Evolutionary conservation across 2,113 vertebrate genomes (phyloP), one percentile per base, ranked within the genome.

Genomic region (Sapayoa aenigma): DNA sequence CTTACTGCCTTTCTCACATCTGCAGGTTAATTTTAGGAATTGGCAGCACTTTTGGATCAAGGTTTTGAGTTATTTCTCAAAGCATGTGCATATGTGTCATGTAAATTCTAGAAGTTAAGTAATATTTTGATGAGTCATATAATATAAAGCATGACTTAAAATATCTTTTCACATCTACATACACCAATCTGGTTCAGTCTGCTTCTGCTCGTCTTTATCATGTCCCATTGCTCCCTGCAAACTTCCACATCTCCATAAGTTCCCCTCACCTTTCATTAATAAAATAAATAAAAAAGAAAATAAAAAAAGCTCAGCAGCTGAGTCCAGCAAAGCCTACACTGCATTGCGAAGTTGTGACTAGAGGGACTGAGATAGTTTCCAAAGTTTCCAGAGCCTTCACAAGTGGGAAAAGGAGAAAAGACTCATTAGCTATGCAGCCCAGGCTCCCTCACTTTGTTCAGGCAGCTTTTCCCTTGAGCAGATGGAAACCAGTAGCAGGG

Each of bases 91-190:
- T 92, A 86, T 74, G 44, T 89, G 83, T 89, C 76, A 71, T 59
- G 65, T 87, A 80, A 90, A 86, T 72, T 56, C 37, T 67, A 66
- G 19, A 39, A 67, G 33, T 74, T 90, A 79, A 87, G 76, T 42
- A 92, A 81, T 89, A 87, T 89, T 94, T 75, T 80, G 83, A 74
- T 96, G 83, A 95, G 33, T 92, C 91, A 90, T 17, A 25, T 55
- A 86, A 50, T 77, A 67, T 41, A 93, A 89, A 84, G 33, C 44
- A 52, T 37, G 30, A 52, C 63, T 94, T 89, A 84, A 96, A 96
- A 89, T 95, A 90, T 58, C 72, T 74, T 92, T 81, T 93, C 60
- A 90, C 78, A 52, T 92, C 35, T 78, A 71, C 10, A 12, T 46
- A 27, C 23, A 63, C 20, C 39, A 74, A 2, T 35, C 67, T 86